phyloP scores from a whole-genome alignment of 2,113 vertebrate genomes.

The Nyctereutes procyonoides region DNA sequence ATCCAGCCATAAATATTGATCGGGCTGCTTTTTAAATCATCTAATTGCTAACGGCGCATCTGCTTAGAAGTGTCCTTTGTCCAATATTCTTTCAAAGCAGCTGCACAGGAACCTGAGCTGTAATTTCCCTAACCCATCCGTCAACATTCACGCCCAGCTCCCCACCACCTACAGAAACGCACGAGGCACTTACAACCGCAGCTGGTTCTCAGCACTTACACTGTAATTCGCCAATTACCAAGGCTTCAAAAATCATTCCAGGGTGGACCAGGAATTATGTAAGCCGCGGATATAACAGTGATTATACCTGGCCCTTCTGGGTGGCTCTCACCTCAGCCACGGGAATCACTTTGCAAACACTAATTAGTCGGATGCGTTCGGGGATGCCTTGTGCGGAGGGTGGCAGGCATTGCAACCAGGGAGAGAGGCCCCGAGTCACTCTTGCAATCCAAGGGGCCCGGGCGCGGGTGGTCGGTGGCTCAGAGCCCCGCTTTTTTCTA shows the following conservation, averaged over 20 bases:
- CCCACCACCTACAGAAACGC: constrained; percentile 69
- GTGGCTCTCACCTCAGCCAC: constrained; percentile 68
- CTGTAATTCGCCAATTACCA: constrained; percentile 81
- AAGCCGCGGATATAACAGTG: constrained; percentile 72
- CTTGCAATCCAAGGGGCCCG: too few species aligned
- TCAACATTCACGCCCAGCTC: constrained; percentile 69
- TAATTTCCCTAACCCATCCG: constrained; percentile 66
- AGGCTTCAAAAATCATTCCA: constrained; percentile 72
- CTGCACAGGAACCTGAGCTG: constrained; percentile 50
- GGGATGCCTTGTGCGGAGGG: background rate
- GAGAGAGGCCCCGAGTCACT: background rate
- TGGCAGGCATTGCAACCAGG: background rate
- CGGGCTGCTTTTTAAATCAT: constrained; percentile 64
- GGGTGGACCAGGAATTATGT: constrained; percentile 73
- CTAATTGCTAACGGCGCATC: constrained; percentile 65
- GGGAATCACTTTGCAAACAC: constrained; percentile 61
- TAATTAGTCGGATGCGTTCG: constrained; percentile 51
- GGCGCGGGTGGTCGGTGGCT: background rate
- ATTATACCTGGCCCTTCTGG: constrained; percentile 77
- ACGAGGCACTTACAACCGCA: constrained; percentile 69
- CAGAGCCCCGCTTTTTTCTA: background rate
- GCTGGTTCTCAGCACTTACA: constrained; percentile 74
- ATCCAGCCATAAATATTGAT: constrained; percentile 65
- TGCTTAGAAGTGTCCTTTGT: constrained; percentile 61
- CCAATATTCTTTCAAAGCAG: constrained; percentile 44